Percentiles rank a stretch among this genome's conserved stretches.
Evolutionary conservation across 2,888 invertebrate genomes (phyloP).

Genomic region (Crematogaster levior): DNA sequence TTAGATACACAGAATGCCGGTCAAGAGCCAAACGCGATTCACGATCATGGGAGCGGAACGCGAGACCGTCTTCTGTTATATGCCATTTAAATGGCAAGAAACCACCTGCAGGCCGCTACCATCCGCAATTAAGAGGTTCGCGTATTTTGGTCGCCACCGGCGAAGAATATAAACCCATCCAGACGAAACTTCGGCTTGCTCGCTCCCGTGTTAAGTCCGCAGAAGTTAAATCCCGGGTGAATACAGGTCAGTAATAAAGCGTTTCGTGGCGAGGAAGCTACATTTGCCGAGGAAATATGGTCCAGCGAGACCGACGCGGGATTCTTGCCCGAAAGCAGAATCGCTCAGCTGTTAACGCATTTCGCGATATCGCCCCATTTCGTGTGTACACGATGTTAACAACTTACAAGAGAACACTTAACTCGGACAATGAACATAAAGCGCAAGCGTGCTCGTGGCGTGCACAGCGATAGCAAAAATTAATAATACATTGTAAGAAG

Average conservation of each 20-base stretch:
- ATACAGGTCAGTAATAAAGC: constrained; percentile 49
- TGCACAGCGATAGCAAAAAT: not conserved
- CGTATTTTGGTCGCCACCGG: constrained; percentile 19
- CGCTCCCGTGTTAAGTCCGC: constrained; percentile 36
- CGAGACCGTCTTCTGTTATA: constrained; percentile 57
- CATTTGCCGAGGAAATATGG: constrained; percentile 32
- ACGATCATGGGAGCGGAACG: constrained; percentile 14
- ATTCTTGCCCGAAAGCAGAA: constrained; percentile 26
- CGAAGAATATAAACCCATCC: constrained; percentile 55
- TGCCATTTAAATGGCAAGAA: constrained; percentile 60
- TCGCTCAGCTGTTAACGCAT: constrained; percentile 39
- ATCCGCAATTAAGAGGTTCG: constrained; percentile 61
- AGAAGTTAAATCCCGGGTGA: constrained; percentile 49
- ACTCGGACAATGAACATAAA: not conserved
- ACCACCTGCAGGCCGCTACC: constrained; percentile 61
- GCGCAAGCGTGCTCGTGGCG: not conserved
- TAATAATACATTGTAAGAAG: constrained; percentile 7
- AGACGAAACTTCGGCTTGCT: constrained; percentile 35
- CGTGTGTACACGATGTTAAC: constrained; percentile 19
- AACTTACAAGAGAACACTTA: constrained; percentile 18
- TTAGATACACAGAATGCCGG: constrained; percentile 21
- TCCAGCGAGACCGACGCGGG: constrained; percentile 22
- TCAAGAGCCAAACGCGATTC: constrained; percentile 27
- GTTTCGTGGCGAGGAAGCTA: constrained; percentile 18
- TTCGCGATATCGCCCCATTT: constrained; percentile 15